phyloP scores from a whole-genome alignment of 2,888 invertebrate species.

The Agriotes lineatus region DNA sequence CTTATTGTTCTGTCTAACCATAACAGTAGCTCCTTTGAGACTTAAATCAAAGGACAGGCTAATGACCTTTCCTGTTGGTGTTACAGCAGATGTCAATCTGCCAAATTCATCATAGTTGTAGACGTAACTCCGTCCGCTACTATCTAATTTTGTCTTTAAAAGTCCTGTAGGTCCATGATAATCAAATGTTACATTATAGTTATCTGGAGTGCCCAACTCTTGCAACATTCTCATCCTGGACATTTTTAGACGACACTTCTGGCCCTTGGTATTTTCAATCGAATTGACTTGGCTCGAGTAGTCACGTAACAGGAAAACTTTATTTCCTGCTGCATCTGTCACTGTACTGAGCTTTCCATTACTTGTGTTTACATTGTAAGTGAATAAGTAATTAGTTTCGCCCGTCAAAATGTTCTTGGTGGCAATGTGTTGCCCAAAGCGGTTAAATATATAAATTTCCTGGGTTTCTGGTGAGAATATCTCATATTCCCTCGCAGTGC shows the following conservation, averaged over 20 bases:
- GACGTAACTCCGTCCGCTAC: constrained; percentile 90
- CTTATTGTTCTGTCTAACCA: constrained; percentile 84
- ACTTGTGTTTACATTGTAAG: constrained; percentile 96
- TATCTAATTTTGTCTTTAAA: constrained; percentile 88
- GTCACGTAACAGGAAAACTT: constrained; percentile 85
- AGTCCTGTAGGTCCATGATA: constrained; percentile 93
- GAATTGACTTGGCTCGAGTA: constrained; percentile 92
- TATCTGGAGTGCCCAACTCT: constrained; percentile 91
- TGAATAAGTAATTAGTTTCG: constrained; percentile 92
- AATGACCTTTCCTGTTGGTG: constrained; percentile 95
- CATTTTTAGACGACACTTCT: constrained; percentile 91
- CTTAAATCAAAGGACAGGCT: constrained; percentile 91
- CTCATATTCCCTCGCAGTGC: constrained; percentile 88
- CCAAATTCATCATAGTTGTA: constrained; percentile 97
- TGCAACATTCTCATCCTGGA: constrained; percentile 93
- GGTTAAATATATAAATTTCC: constrained; percentile 93
- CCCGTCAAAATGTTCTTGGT: constrained; percentile 96
- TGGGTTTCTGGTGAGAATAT: constrained; percentile 96
- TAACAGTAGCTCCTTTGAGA: constrained; percentile 89
- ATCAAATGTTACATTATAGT: constrained; percentile 93
- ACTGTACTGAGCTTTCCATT: constrained; percentile 95
- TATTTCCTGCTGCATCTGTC: constrained; percentile 92
- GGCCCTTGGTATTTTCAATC: constrained; percentile 93
- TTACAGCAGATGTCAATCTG: constrained; percentile 89
- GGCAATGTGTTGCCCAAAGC: constrained; percentile 94